Evolutionary conservation across 2,797 vertebrate genomes (phyloP), one percentile per base, ranked within the genome.

Genomic region (Muraenolepis orangiensis): DNA sequence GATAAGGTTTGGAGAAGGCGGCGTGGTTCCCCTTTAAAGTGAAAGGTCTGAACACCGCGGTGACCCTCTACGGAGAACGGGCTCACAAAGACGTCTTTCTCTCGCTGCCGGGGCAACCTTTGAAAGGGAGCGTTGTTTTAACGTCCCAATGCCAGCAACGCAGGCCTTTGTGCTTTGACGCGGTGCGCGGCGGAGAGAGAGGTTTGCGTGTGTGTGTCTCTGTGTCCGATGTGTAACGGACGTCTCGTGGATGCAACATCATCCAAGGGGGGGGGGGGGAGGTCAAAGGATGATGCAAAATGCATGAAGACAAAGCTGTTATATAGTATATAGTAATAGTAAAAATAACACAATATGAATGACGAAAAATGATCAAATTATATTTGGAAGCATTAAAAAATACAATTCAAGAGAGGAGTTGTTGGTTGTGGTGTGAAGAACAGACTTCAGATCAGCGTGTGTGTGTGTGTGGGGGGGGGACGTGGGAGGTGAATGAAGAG

Each of bases 401-500:
- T n/a, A 20, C 16, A 46, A 23, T 23, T 1, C 31, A 38, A 69
- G 26, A 69, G 66, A 68, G 29, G 28, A 23, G 40, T n/a, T 38
- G 38, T 51, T 32, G 14, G 66, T 28, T 28, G 11, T 23, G 34
- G 20, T 66, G 70, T 46, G n/a, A 29, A 18, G n/a, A 4, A 46
- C 42, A 51, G 72, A 64, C 64, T 77, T 70, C 70, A 83, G 80
- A 83, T 26, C 72, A 82, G 67, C 80, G 67, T 30, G 69, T 28
- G 51, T 57, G 70, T 75, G 83, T 84, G 67, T 30, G 69, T 28
- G 51, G 51, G 70, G 75, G 83, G 83, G 85, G 69, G 72, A 73
- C 70, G 84, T 81, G 86, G 86, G 84, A 86, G 83, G 80, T 76
- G 76, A 78, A 79, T 16, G 79, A n/a, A n/a, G 80, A 84, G 88